Base-by-base conservation (phyloP, 1,140 invertebrate genomes). In the Babylonia areolata region DNA sequence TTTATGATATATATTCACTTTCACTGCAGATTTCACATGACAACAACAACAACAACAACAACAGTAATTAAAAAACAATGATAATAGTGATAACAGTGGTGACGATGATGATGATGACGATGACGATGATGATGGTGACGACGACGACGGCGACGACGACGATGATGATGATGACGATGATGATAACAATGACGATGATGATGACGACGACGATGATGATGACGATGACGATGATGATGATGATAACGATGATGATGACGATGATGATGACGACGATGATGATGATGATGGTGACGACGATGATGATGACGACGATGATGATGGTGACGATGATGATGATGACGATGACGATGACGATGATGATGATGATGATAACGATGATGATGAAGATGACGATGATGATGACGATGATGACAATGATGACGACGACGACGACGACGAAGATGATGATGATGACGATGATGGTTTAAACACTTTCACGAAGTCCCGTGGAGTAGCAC, bases 231-330 rank as follows among this genome's bases (percentile, higher is more conserved):
- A 6, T 46, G 42, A 15, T 46, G 5, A 46, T 46, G 42, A 46
- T 46, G 42, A 46, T 9, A 6, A 73, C 71, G 20, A 31, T 31
- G n/a, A 73, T 23, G 35, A 11, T 31, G n/a, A 73, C 23, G 20
- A 31, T 37, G n/a, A 73, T 73, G 35, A 73, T 37, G 35, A 37
- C n/a, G 23, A 73, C 11, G 71, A 73, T 31, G 35, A 31, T 37
- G 35, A 31, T 73, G 35, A 73, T 37, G 35, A 73, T 37, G 11
- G 11, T 80, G 39, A 80, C 12, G 96, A 97, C 85, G 96, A 97
- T 90, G 97, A 97, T 20, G 96, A 97, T 82, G 96, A 95, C 85
- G 96, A 97, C 80, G 97, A 97, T 90, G 95, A 96, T 85, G 95
- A 95, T 40, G 97, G 97, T 93, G 97, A 97, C 89, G 92, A 94